Conservation (phyloP, 1,140 invertebrate species). For the Monomorium pharaonis region DNA sequence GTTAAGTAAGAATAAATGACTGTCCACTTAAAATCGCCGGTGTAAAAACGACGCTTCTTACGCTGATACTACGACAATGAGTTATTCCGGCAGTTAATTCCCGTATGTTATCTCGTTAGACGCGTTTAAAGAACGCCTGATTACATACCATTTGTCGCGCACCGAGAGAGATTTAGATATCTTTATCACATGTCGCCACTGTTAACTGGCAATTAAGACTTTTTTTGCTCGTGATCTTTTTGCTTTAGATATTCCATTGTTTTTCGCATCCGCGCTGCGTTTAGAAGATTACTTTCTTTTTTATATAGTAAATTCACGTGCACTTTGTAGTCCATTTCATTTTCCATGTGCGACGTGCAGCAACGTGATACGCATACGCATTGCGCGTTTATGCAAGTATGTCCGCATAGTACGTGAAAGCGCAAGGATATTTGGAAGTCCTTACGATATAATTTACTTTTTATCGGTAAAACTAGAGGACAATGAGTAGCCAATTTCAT, state of each 20-base stretch:
- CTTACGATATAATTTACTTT: background rate
- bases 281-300: slow-evolving; percentile 29
- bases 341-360: background rate
- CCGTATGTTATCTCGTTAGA: slow-evolving; percentile 31
- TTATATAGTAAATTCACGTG: slow-evolving; percentile 1
- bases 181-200: slow-evolving; percentile 20
- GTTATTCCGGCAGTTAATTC: slow-evolving; percentile 15
- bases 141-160: slow-evolving; percentile 16
- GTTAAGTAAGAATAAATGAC: background rate
- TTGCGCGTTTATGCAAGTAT: background rate
- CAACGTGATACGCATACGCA: background rate
- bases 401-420: background rate
- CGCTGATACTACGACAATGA: background rate
- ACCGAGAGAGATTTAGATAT: slow-evolving; percentile 22
- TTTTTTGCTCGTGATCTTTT: background rate
- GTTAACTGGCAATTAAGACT: slow-evolving; percentile 29
- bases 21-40: background rate
- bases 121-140: slow-evolving; percentile 7
- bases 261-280: background rate
- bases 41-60: background rate
- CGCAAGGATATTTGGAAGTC: background rate
- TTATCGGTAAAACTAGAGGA: background rate
- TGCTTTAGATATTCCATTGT: background rate
- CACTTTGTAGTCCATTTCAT: slow-evolving; percentile 20
- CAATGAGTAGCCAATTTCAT: background rate